Evolutionary conservation across 2,113 vertebrate species (phyloP).

Genomic region (Apodemus speciosus): DNA sequence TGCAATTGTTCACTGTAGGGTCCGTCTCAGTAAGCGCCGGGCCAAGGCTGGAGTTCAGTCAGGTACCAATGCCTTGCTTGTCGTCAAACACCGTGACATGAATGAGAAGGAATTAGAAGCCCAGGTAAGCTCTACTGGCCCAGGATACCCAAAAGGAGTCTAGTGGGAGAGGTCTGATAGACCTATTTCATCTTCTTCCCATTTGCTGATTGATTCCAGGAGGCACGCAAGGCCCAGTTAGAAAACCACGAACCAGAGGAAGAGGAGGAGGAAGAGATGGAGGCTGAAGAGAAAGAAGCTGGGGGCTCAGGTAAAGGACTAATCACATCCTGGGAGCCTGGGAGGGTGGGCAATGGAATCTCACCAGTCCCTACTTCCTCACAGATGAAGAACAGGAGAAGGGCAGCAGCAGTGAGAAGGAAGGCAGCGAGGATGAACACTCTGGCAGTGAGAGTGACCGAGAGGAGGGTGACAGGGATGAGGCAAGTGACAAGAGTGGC

Average conservation of each 20-base stretch:
- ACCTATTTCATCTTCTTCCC: neutral
- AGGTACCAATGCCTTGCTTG: slow-evolving; percentile 93
- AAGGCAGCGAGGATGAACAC: slow-evolving; percentile 82
- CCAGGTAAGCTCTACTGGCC: slow-evolving; percentile 85
- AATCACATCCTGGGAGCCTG: neutral
- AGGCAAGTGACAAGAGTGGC: slow-evolving; percentile 85
- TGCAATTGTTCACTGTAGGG: slow-evolving; percentile 79
- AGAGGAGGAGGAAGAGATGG: slow-evolving; percentile 94
- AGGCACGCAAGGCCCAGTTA: slow-evolving; percentile 94
- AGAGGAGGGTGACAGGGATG: slow-evolving; percentile 83
- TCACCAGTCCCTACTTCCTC: neutral
- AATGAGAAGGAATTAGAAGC: slow-evolving; percentile 96
- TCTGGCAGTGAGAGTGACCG: slow-evolving; percentile 87
- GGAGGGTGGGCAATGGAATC: neutral
- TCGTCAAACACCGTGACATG: slow-evolving; percentile 97
- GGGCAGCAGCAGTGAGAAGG: slow-evolving; percentile 87
- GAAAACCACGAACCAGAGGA: slow-evolving; percentile 97
- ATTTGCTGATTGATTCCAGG: slow-evolving; percentile 79
- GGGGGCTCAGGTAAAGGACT: slow-evolving; percentile 89
- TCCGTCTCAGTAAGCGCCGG: slow-evolving; percentile 94
- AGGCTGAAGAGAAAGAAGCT: slow-evolving; percentile 85
- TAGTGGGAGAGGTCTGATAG: neutral
- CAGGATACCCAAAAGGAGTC: neutral
- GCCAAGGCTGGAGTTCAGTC: slow-evolving; percentile 95
- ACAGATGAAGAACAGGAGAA: slow-evolving; percentile 91